Base-by-base conservation (phyloP, 37 sponge, comb jelly and placozoan species). In the Hormiphora californensis region DNA sequence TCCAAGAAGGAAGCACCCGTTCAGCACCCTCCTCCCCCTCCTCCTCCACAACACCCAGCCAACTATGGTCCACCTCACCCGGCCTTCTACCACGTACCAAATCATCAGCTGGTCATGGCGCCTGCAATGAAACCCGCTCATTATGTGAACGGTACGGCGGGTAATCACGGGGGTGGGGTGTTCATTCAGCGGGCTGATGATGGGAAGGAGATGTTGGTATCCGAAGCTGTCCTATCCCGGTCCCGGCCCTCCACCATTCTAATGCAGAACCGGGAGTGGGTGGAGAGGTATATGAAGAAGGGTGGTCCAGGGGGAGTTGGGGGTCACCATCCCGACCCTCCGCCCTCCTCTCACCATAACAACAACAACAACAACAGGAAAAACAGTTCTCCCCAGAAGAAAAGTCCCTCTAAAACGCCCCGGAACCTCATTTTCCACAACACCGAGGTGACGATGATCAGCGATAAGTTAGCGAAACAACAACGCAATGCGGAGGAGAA, bases 401-500 rank as follows among this genome's bases (percentile, higher is more conserved):
- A 38, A 7, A 65, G 67, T 17, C 67, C 67, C 28, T 38, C 32
- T 7, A 65, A 65, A 65, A 15, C 67, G 11, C 67, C 32, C 28
- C 32, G 67, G 37, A 65, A 65, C 67, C 37, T 65, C 7, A 65
- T 65, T 4, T 65, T 65, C 28, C 67, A 65, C 37, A 65, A 65
- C 67, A 65, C 67, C 32, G 67, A 65, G 67, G 35, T 65, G 3
- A 38, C 38, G 67, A 65, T 38, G 36, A 65, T 65, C 35, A 65
- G 67, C 28, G 67, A 65, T 38, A 65, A 65, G 67, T 33, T 65
- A 38, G 67, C 67, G 9, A 65, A 65, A 38, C 67, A 65, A 38
- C 67, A 65, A 38, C 32, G 35, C 38, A 65, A 65, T 19, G 67
- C 67, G 5, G 67, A 65, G 36, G 38, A 65, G 67, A 21, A 38